phyloP scores from a whole-genome alignment of 2,888 invertebrate species.

The Euproctis similis region DNA sequence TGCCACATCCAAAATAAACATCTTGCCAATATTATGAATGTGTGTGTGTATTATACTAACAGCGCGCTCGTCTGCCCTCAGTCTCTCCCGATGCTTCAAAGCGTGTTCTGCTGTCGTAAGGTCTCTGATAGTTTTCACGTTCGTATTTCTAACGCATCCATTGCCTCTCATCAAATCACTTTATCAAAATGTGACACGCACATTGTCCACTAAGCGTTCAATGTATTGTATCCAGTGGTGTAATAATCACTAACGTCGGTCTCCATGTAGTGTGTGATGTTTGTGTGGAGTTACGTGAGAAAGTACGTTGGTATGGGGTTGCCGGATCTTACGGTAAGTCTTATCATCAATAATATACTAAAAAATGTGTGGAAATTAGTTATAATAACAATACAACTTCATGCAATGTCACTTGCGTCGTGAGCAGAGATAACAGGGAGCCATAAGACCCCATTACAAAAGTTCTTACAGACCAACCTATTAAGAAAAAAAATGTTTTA shows the following conservation, averaged over 20 bases:
- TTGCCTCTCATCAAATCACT: slow-evolving; percentile 14
- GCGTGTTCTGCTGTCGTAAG: slow-evolving; percentile 70
- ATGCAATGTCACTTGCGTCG: too few species aligned
- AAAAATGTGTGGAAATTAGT: too few species aligned
- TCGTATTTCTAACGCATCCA: slow-evolving; percentile 15
- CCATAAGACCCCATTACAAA: too few species aligned
- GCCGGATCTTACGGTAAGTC: slow-evolving; percentile 67
- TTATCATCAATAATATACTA: too few species aligned
- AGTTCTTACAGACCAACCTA: too few species aligned
- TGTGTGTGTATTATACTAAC: slow-evolving; percentile 9
- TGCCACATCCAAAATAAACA: too few species aligned
- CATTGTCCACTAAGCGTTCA: slow-evolving; percentile 7
- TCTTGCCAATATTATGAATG: too few species aligned
- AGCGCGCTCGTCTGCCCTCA: slow-evolving; percentile 31
- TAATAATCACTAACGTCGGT: slow-evolving; percentile 25
- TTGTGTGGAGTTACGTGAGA: slow-evolving; percentile 56
- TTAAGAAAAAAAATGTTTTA: too few species aligned
- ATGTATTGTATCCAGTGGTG: slow-evolving; percentile 28
- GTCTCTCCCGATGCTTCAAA: slow-evolving; percentile 61
- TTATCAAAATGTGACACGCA: slow-evolving; percentile 21
- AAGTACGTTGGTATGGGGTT: slow-evolving; percentile 60
- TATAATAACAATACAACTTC: too few species aligned
- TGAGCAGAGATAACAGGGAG: too few species aligned
- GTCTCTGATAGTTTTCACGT: slow-evolving; percentile 31
- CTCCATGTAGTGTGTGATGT: slow-evolving; percentile 51